phyloP scores from a whole-genome alignment of 2,888 invertebrate genomes.

The Netelia inedita region DNA sequence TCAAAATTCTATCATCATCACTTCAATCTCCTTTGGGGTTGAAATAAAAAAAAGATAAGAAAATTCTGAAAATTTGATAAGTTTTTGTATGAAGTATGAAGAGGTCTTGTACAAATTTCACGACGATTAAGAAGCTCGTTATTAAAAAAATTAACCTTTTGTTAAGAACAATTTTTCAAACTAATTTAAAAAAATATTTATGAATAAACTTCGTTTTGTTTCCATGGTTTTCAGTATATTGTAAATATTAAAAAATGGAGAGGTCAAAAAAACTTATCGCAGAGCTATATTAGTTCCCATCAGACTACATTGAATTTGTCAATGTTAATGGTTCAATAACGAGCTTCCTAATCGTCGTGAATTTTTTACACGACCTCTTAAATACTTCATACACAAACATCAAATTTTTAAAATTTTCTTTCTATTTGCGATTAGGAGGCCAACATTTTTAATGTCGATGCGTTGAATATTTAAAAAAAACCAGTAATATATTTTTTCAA shows the following conservation, averaged over 20 bases:
- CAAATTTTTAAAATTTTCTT: constrained; percentile 6
- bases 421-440: not conserved
- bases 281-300: constrained; percentile 20
- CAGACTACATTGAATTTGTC: constrained; percentile 15
- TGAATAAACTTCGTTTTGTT: constrained; percentile 12
- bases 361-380: constrained; percentile 8
- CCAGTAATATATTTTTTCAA: not conserved
- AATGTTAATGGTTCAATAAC: constrained; percentile 15
- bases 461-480: not conserved
- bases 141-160: constrained; percentile 16
- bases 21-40: not conserved
- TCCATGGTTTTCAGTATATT: constrained; percentile 26
- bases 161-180: constrained; percentile 22
- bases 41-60: constrained; percentile 9
- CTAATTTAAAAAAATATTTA: constrained; percentile 9
- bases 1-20: constrained; percentile 9
- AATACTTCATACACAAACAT: constrained; percentile 3
- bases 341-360: constrained; percentile 13
- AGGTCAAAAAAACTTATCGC: constrained; percentile 11
- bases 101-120: not conserved
- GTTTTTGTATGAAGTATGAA: constrained; percentile 18
- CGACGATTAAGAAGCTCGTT: constrained; percentile 5
- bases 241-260: constrained; percentile 17
- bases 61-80: constrained; percentile 7
- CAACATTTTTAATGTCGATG: not conserved